A percentile compares a stretch with the other conserved stretches of the same genome.
Conservation (phyloP, 1,140 invertebrate species). For the Babylonia areolata region DNA sequence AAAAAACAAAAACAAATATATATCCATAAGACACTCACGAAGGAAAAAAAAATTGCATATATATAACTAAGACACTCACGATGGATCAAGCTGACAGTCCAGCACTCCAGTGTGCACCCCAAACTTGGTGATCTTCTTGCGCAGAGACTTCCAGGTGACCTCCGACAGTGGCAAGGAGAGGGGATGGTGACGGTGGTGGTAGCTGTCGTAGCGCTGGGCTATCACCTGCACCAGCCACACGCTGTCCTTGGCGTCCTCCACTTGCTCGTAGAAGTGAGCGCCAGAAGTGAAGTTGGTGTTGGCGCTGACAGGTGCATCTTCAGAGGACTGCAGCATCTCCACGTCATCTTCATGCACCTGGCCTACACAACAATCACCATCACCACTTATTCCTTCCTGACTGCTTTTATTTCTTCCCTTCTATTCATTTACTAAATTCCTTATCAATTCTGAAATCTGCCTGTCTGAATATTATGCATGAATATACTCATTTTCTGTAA, state of each 20-base stretch:
- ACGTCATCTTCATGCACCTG: conserved; percentile 69
- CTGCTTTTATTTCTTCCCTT: too few relatives aligned
- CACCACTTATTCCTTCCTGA: too few relatives aligned
- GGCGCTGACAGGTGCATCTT: conserved; percentile 53
- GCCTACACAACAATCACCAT: conserved; percentile 53
- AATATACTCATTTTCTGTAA: too few relatives aligned
- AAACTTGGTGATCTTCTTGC: conserved; percentile 76
- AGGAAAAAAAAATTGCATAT: too few relatives aligned
- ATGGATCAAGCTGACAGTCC: conserved; percentile 76
- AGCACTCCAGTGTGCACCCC: conserved; percentile 78
- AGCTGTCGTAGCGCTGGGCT: not conserved
- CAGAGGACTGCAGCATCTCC: conserved; percentile 42
- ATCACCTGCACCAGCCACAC: conserved; percentile 79
- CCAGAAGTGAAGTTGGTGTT: conserved; percentile 77
- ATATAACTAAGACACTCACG: conserved; percentile 60
- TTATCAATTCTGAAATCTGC: too few relatives aligned
- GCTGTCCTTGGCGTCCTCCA: conserved; percentile 80
- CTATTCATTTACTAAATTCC: too few relatives aligned
- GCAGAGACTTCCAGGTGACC: conserved; percentile 74
- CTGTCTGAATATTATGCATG: too few relatives aligned
- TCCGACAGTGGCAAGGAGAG: conserved; percentile 42
- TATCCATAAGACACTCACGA: too few relatives aligned
- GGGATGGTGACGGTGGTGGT: not conserved
- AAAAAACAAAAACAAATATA: too few relatives aligned
- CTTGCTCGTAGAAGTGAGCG: conserved; percentile 78